These are phyloP conservation scores for Mus musculus DNA, from an alignment of 2,113 vertebrate genomes.

Conservation along the genomic window DNA sequence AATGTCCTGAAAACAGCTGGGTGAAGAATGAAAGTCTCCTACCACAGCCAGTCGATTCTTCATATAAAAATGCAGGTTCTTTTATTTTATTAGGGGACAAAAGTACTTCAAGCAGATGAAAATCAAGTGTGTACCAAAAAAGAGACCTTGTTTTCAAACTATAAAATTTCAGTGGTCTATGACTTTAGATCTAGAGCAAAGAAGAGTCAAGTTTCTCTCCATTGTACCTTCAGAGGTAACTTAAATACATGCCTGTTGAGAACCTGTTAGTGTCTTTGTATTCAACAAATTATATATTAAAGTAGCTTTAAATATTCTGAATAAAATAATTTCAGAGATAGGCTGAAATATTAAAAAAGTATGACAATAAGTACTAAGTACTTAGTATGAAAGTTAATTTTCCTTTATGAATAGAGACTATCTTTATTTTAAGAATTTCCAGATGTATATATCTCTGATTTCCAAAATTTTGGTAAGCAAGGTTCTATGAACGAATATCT, in stretches of 20 bases:
- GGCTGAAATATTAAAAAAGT: background rate
- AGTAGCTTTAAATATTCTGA: background rate
- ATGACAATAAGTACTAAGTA: constrained; percentile 10
- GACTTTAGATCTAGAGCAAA: background rate
- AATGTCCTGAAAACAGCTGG: constrained; percentile 84
- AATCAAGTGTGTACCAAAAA: constrained; percentile 83
- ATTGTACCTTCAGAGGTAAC: constrained; percentile 72
- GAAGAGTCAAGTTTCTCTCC: constrained; percentile 59
- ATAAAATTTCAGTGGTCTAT: constrained; percentile 22
- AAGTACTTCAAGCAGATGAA: constrained; percentile 86
- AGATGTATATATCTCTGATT: background rate
- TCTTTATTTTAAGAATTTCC: background rate
- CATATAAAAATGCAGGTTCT: constrained; percentile 83
- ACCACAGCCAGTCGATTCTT: constrained; percentile 84
- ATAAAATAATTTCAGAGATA: background rate
- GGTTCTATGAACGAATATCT: background rate
- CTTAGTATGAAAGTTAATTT: background rate
- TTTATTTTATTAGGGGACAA: constrained; percentile 86
- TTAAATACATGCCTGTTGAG: constrained; percentile 69
- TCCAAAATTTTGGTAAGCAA: background rate
- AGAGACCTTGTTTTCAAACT: constrained; percentile 50
- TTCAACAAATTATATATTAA: background rate
- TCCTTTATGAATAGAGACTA: background rate
- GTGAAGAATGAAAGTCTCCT: constrained; percentile 83
- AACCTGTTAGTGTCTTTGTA: background rate